phyloP scores from a whole-genome alignment of 2,113 vertebrate genomes.

The Eptesicus fuscus region DNA sequence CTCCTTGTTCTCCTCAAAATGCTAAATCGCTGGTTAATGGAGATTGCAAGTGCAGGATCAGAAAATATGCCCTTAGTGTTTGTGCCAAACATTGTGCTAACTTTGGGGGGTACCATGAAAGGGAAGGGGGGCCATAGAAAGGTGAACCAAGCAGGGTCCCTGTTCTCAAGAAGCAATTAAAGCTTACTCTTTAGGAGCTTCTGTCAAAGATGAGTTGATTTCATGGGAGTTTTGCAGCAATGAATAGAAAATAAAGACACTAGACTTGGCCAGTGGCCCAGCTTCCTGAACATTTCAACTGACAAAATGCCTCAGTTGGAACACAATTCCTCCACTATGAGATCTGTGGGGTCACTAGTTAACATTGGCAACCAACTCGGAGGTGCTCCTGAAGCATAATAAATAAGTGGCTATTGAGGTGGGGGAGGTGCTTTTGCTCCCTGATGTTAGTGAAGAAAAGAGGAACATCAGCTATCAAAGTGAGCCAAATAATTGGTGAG shows the following conservation, averaged over 20 bases:
- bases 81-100: constrained; percentile 14
- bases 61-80: background rate
- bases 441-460: constrained; percentile 11
- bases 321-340: constrained; percentile 71
- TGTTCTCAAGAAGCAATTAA: constrained; percentile 32
- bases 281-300: constrained; percentile 65
- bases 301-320: constrained; percentile 70
- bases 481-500: background rate
- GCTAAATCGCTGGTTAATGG: constrained; percentile 27
- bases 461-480: background rate
- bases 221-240: constrained; percentile 60
- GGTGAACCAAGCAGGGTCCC: background rate
- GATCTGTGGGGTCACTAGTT: constrained; percentile 45
- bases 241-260: constrained; percentile 67
- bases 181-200: constrained; percentile 16
- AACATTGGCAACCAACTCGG: constrained; percentile 29
- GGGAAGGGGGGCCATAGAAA: background rate
- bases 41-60: background rate
- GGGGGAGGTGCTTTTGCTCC: constrained; percentile 34
- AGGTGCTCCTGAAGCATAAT: constrained; percentile 61
- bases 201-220: constrained; percentile 54
- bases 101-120: background rate
- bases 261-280: constrained; percentile 60
- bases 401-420: constrained; percentile 48
- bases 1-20: background rate